These are phyloP conservation scores for Luffia ferchaultella DNA, from an alignment of 2,888 invertebrate genomes.

Conservation along the genomic window DNA sequence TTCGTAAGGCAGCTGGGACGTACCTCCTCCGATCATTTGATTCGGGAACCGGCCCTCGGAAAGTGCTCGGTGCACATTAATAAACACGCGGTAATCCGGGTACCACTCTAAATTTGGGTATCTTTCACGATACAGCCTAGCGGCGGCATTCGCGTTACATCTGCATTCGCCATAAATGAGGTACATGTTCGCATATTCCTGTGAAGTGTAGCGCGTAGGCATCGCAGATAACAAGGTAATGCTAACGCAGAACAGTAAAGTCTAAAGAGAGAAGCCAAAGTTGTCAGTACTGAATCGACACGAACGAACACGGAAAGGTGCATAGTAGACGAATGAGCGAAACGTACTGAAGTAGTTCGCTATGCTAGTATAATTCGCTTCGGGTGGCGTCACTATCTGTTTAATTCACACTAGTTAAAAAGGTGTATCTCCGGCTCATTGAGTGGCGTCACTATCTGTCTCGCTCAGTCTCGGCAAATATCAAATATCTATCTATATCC, in stretches of 20 bases:
- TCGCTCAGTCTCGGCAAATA: not conserved
- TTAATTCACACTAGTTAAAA: not conserved
- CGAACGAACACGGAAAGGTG: not conserved
- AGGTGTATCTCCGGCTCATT: not conserved
- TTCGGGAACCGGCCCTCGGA: conserved; percentile 8
- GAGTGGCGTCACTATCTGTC: not conserved
- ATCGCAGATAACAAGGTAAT: not conserved
- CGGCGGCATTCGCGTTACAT: conserved; percentile 13
- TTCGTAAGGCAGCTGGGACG: conserved; percentile 9
- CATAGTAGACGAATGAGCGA: not conserved
- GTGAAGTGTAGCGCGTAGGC: conserved; percentile 7
- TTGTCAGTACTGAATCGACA: not conserved
- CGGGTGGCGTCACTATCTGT: not conserved
- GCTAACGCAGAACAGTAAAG: not conserved
- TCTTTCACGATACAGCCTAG: conserved; percentile 12
- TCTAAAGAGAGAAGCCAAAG: not conserved
- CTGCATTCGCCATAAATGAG: conserved; percentile 13
- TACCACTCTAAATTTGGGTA: conserved; percentile 9
- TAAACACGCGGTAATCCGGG: conserved; percentile 11
- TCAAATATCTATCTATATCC: not conserved
- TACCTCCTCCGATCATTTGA: conserved; percentile 11
- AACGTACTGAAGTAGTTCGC: not conserved
- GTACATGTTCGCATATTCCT: conserved; percentile 16
- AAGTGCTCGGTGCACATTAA: conserved; percentile 9
- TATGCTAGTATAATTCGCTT: not conserved